Conservation (phyloP, 2,797 vertebrate species). For the Tympanoctomys barrerae region DNA sequence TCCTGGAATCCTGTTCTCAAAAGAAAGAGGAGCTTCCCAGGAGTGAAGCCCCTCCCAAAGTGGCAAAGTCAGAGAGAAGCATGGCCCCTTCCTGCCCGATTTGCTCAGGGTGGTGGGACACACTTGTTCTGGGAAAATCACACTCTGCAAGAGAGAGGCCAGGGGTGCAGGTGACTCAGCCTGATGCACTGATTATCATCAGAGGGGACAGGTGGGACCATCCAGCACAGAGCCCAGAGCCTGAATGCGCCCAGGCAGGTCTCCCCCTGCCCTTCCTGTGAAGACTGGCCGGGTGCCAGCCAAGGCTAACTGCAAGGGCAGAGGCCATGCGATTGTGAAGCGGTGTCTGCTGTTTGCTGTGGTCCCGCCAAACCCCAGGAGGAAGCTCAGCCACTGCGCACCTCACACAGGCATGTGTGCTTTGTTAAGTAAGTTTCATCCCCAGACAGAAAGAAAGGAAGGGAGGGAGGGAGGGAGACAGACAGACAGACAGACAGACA, state of each 20-base stretch:
- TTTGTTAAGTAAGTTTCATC: fast-evolving
- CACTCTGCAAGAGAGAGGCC: constrained; percentile 68
- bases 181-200: constrained; percentile 16
- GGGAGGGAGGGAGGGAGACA: no score
- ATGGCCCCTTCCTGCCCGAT: constrained; percentile 53
- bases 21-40: constrained; percentile 54
- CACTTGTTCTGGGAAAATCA: constrained; percentile 21
- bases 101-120: constrained; percentile 29
- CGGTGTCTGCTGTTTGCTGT: neutral
- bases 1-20: constrained; percentile 59
- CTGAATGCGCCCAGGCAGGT: constrained; percentile 59
- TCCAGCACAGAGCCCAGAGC: constrained; percentile 55
- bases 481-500: no score
- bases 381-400: fast-evolving
- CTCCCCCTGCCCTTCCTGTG: constrained; percentile 30
- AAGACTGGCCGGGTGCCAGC: neutral
- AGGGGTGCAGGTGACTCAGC: constrained; percentile 75
- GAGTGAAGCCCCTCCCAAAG: constrained; percentile 65
- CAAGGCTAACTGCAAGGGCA: constrained; percentile 31
- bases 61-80: neutral
- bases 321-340: neutral
- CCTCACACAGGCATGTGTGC: fast-evolving
- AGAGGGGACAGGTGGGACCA: constrained; percentile 52
- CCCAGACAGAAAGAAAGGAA: neutral
- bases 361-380: neutral